Evolutionary conservation across 2,888 invertebrate species (phyloP).

Genomic region (Zygogramma bicolorata): DNA sequence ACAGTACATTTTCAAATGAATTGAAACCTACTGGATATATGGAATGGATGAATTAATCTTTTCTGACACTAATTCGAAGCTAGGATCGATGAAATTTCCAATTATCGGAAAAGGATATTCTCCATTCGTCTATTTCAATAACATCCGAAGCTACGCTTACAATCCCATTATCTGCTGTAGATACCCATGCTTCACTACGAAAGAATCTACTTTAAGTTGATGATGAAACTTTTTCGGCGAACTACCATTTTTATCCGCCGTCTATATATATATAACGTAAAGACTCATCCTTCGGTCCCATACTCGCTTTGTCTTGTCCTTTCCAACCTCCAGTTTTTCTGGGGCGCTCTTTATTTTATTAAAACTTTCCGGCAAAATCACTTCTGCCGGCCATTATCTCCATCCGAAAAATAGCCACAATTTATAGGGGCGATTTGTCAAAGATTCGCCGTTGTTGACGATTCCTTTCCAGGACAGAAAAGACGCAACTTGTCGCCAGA

Average conservation of each 20-base stretch:
- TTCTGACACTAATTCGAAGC: too few relatives aligned
- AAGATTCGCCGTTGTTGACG: conserved; percentile 9
- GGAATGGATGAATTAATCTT: too few relatives aligned
- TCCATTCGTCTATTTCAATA: not conserved
- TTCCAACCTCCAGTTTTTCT: conserved; percentile 8
- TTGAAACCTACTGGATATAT: too few relatives aligned
- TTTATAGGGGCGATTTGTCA: conserved; percentile 26
- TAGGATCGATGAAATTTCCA: not conserved
- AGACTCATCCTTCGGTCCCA: not conserved
- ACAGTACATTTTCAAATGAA: too few relatives aligned
- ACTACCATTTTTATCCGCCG: not conserved
- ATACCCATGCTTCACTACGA: too few relatives aligned
- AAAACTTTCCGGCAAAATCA: conserved; percentile 18
- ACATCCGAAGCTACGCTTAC: not conserved
- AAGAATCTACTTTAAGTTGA: not conserved
- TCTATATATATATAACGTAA: not conserved
- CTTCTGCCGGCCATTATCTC: conserved; percentile 18
- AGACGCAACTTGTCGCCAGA: not conserved
- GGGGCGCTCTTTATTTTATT: conserved; percentile 29
- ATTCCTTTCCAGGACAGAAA: not conserved
- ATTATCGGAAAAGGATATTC: not conserved
- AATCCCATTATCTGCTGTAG: not conserved
- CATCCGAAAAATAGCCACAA: conserved; percentile 11
- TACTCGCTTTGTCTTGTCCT: not conserved
- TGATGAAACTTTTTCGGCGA: not conserved